Evolutionary conservation across 2,888 invertebrate species (phyloP).

Genomic region (Keiferia lycopersicella): DNA sequence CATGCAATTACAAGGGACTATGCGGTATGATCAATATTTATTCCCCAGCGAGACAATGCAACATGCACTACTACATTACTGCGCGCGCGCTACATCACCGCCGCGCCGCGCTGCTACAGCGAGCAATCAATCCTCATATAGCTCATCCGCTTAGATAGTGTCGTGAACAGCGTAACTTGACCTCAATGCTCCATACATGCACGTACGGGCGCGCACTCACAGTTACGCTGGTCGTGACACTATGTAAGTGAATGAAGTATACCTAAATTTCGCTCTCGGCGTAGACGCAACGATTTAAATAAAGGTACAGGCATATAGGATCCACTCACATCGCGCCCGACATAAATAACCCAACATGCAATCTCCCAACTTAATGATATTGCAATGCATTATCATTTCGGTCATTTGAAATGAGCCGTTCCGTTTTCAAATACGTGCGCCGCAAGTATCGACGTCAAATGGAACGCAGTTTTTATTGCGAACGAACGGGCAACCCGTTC

Average conservation of each 20-base stretch:
- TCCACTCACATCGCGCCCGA: slow-evolving; percentile 45
- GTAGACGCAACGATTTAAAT: slow-evolving; percentile 45
- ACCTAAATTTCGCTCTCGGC: slow-evolving; percentile 44
- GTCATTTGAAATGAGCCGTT: slow-evolving; percentile 55
- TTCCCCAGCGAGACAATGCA: slow-evolving; percentile 64
- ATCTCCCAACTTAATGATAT: slow-evolving; percentile 66
- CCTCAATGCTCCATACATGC: too few species aligned
- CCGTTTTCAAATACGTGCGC: slow-evolving; percentile 47
- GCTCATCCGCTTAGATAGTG: too few species aligned
- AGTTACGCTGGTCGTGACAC: too few species aligned
- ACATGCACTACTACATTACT: slow-evolving; percentile 61
- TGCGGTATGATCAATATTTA: slow-evolving; percentile 75
- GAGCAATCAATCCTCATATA: slow-evolving; percentile 54
- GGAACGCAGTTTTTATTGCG: slow-evolving; percentile 18
- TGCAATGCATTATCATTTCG: slow-evolving; percentile 59
- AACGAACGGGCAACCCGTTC: not conserved
- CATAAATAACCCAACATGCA: slow-evolving; percentile 63
- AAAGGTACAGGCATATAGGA: slow-evolving; percentile 47
- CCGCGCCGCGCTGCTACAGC: slow-evolving; percentile 40
- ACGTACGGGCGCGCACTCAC: too few species aligned
- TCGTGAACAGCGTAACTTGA: too few species aligned
- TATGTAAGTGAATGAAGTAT: too few species aligned
- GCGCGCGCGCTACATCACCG: slow-evolving; percentile 41
- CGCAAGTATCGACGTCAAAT: slow-evolving; percentile 26
- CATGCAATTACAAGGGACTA: slow-evolving; percentile 79